phyloP scores from a whole-genome alignment of 2,797 vertebrate genomes.

The Acrossocheilus wenchowensis region DNA sequence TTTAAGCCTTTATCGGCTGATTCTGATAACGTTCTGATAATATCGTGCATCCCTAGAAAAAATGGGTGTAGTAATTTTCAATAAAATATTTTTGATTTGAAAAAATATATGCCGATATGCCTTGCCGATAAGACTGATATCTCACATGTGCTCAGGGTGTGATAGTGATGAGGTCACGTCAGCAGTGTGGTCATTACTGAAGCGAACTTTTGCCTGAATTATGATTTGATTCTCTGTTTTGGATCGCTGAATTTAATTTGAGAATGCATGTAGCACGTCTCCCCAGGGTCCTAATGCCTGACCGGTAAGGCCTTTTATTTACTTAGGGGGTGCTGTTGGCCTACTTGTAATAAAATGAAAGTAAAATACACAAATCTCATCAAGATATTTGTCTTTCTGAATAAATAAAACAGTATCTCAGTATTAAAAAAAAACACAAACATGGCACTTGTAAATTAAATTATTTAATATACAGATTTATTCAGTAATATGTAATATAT shows the following conservation, averaged over 20 bases:
- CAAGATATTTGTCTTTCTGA: background rate
- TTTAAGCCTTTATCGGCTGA: background rate
- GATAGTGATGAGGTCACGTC: background rate
- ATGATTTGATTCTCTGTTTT: background rate
- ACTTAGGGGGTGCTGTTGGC: background rate
- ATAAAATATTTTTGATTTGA: too few relatives aligned
- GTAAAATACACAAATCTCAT: background rate
- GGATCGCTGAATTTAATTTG: background rate
- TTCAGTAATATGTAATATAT: background rate
- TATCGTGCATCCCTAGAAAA: too few relatives aligned
- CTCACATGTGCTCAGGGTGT: background rate
- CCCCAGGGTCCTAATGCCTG: too few relatives aligned
- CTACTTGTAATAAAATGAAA: background rate
- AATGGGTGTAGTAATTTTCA: too few relatives aligned
- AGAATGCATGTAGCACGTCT: too few relatives aligned
- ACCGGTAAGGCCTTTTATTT: too few relatives aligned
- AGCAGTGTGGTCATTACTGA: background rate
- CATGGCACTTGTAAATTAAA: too few relatives aligned
- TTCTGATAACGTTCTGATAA: too few relatives aligned
- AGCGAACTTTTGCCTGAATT: background rate
- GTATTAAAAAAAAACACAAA: too few relatives aligned
- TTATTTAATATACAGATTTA: background rate
- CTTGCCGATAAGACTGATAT: background rate
- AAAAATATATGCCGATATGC: too few relatives aligned
- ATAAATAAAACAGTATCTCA: too few relatives aligned